A percentile compares a stretch with the other conserved stretches of the same genome.
These are phyloP conservation scores for Nephrotoma flavescens DNA, from an alignment of 2,888 invertebrate species.

Conservation along the genomic window DNA sequence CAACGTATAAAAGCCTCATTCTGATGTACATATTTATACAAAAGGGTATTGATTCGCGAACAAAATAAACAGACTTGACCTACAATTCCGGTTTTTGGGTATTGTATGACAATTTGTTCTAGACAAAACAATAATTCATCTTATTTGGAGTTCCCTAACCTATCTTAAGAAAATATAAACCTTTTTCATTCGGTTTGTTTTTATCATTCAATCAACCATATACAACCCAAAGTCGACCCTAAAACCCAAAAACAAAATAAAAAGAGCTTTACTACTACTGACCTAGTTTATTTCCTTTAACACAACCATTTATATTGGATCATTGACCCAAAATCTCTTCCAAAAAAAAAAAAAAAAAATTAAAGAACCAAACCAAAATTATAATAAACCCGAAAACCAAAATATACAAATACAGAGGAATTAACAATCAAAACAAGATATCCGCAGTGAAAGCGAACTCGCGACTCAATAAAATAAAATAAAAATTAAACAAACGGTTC, in stretches of 20 bases:
- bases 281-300: neutral
- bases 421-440: conserved; percentile 1
- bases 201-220: neutral
- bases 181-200: neutral
- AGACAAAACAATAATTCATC: neutral
- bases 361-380: neutral
- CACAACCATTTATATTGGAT: neutral
- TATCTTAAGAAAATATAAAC: neutral
- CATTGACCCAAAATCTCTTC: conserved; percentile 3
- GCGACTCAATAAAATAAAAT: neutral
- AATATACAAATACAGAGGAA: neutral
- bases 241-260: neutral
- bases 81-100: neutral
- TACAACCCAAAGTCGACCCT: neutral
- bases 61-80: neutral
- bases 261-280: neutral
- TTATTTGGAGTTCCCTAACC: neutral
- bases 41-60: neutral
- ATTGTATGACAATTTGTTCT: neutral
- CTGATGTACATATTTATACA: neutral
- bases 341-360: neutral
- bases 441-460: neutral
- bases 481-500: neutral
- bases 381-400: neutral
- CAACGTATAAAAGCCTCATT: neutral